Conservation (phyloP, 2,888 invertebrate species). For the Panopea generosa region DNA sequence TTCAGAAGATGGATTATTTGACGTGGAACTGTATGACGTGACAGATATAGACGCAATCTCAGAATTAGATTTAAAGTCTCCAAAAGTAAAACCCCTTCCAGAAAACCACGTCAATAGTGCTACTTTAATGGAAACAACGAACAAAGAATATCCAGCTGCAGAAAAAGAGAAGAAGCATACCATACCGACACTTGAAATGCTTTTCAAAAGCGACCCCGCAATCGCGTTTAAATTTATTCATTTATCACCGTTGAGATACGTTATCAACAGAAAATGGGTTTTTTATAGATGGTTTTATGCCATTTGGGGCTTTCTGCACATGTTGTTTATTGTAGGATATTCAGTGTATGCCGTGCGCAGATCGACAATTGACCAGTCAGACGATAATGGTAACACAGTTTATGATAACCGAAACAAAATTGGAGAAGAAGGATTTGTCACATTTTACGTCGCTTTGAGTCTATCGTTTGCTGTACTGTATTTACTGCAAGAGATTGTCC, state of each 20-base stretch:
- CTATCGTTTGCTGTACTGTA: conserved; percentile 26
- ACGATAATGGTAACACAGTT: background rate
- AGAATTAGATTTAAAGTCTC: conserved; percentile 26
- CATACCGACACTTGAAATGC: conserved; percentile 60
- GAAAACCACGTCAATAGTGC: background rate
- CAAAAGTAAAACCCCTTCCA: conserved; percentile 5
- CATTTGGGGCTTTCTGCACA: conserved; percentile 55
- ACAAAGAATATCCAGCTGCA: background rate
- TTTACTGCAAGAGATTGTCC: conserved; percentile 40
- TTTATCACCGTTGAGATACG: conserved; percentile 54
- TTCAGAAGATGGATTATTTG: conserved; percentile 63
- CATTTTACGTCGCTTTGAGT: conserved; percentile 33
- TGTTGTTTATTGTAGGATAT: conserved; percentile 53
- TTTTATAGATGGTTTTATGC: conserved; percentile 51
- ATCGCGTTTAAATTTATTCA: conserved; percentile 57
- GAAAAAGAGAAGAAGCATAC: background rate
- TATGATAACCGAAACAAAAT: conserved; percentile 15
- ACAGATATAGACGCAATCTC: conserved; percentile 60
- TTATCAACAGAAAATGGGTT: conserved; percentile 60
- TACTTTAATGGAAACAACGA: background rate
- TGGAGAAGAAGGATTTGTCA: conserved; percentile 31
- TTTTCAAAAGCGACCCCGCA: conserved; percentile 47
- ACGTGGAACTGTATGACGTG: conserved; percentile 63
- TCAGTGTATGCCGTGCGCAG: conserved; percentile 45
- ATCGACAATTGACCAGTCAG: conserved; percentile 11